Conservation (phyloP, 2,888 invertebrate genomes). For the Cryptophagus acutangulus region DNA sequence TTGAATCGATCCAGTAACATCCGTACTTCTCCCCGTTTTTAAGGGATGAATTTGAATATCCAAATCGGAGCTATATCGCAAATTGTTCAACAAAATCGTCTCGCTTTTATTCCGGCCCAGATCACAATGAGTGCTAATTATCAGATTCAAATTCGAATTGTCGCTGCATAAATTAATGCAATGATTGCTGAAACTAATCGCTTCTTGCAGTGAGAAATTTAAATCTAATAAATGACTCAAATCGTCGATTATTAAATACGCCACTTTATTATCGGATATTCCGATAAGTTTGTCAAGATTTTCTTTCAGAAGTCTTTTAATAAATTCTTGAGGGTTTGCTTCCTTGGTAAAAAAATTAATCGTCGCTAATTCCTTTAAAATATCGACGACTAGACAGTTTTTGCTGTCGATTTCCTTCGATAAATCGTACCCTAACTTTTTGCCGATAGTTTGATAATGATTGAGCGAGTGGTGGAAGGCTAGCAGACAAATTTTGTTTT, state of each 20-base stretch:
- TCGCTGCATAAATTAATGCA: slow-evolving; percentile 48
- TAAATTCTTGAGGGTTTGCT: neutral
- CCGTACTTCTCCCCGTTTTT: slow-evolving; percentile 67
- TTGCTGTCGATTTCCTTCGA: slow-evolving; percentile 50
- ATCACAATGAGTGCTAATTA: slow-evolving; percentile 59
- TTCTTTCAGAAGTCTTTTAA: neutral
- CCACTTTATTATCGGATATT: slow-evolving; percentile 26
- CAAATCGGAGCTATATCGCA: slow-evolving; percentile 61
- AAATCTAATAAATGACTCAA: slow-evolving; percentile 67
- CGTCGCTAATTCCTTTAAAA: neutral
- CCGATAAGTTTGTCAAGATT: neutral
- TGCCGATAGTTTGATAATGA: slow-evolving; percentile 70
- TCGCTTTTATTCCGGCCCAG: slow-evolving; percentile 56
- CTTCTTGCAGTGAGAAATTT: slow-evolving; percentile 52
- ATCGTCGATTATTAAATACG: slow-evolving; percentile 64
- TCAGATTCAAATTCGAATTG: slow-evolving; percentile 47
- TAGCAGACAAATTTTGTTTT: slow-evolving; percentile 58
- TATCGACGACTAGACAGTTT: too few relatives aligned
- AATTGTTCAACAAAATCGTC: slow-evolving; percentile 54
- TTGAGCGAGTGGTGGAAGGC: slow-evolving; percentile 65
- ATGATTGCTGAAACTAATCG: slow-evolving; percentile 51
- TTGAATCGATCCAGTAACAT: slow-evolving; percentile 65
- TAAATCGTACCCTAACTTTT: slow-evolving; percentile 69
- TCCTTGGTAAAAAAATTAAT: neutral
- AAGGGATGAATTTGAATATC: slow-evolving; percentile 60